A percentile compares a stretch with the other conserved stretches of the same genome.
Conservation (phyloP, 2,888 invertebrate species). For the Cosmia pyralina region DNA sequence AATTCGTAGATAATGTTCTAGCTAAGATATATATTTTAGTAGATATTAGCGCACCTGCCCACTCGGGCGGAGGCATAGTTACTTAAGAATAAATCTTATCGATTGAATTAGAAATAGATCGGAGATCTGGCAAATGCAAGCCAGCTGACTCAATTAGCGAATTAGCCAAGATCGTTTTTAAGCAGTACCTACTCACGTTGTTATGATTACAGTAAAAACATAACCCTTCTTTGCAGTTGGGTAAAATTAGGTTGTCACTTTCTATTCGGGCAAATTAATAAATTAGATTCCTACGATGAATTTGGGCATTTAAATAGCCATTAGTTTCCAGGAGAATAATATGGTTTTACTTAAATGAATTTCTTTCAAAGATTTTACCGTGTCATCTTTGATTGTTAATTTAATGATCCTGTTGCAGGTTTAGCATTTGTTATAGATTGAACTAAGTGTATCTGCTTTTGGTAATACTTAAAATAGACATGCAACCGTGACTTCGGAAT, state of each 20-base stretch:
- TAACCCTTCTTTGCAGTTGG: not conserved
- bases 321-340: not conserved
- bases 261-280: not conserved
- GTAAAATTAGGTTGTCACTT: not conserved
- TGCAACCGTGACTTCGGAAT: not conserved
- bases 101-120: slow-evolving; percentile 55
- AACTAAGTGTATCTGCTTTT: not conserved
- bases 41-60: not conserved
- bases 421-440: not conserved
- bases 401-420: not conserved
- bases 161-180: slow-evolving; percentile 18
- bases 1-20: not conserved
- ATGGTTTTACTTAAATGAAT: not conserved
- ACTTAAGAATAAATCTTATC: slow-evolving; percentile 24
- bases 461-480: slow-evolving; percentile 13
- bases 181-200: not conserved
- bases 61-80: slow-evolving; percentile 6
- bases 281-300: not conserved
- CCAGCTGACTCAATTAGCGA: slow-evolving; percentile 24
- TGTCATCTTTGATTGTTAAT: not conserved
- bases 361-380: not conserved
- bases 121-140: slow-evolving; percentile 35
- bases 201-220: slow-evolving; percentile 3
- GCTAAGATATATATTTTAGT: not conserved
- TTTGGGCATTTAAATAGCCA: not conserved